Evolutionary conservation across 1,140 invertebrate genomes (phyloP), one percentile per base, ranked within the genome.

Genomic region (Monochamus saltuarius): DNA sequence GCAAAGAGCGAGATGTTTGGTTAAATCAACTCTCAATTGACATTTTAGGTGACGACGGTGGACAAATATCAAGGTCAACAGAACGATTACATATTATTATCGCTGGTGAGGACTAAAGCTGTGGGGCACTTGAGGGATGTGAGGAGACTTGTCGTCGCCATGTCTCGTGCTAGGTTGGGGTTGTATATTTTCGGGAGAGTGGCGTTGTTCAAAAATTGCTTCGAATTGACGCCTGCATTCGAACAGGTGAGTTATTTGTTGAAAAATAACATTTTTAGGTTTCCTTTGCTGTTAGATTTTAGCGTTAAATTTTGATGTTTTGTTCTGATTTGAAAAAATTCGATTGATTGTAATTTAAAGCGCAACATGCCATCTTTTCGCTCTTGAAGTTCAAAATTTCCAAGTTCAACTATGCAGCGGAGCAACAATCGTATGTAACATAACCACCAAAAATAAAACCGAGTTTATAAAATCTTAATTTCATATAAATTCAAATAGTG

Each of bases 11-110:
- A 19, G 9, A 16, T 36, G 36, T 10, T 22, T 56, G 17, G 49
- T 52, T 53, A 3, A 37, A 54, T 59, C 57, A 56, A 38, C 22
- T 40, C 11, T 14, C 38, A 3, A 40, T 40, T 2, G 38, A 8
- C 2, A 2, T 61, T 56, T 53, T 61, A 86, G 84, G 81, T 89
- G 22, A 91, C 91, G 0, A 99, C 98, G 7, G 98, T 99, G 9
- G 98, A 99, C 77, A 98, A 99, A 72, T 99, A 97, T 76, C 98
- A 99, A 76, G 98, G 98, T 59, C 97, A 99, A 73, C 98, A 99
- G 77, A 99, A 99, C 78, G 97, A 99, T 78, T 98, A 95, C 71
- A 97, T 99, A 53, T 80, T 99, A 4, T 80, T 99, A 1, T 99
- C 97, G 0, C 78, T 99, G 11, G 98, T 99, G 13, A 85, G 95